Conservation (phyloP, 1,140 invertebrate species). For the Apis florea region DNA sequence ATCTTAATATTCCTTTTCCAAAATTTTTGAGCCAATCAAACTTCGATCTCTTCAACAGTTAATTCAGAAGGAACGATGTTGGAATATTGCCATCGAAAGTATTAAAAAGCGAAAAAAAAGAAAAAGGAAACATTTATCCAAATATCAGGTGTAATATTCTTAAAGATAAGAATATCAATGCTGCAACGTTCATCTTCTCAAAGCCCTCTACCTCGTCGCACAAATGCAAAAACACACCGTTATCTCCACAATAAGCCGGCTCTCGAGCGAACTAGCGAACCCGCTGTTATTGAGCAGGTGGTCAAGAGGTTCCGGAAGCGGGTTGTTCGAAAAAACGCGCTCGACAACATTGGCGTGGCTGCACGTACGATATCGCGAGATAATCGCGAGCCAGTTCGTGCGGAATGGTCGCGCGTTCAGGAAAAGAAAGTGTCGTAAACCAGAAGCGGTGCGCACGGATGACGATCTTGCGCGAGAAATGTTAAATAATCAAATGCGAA, state of each 20-base stretch:
- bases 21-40: too few species aligned
- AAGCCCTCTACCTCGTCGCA: neutral
- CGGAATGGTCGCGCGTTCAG: constrained; percentile 4
- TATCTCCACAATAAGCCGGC: neutral
- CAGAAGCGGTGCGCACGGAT: neutral
- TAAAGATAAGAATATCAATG: too few species aligned
- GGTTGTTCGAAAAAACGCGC: neutral
- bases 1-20: too few species aligned
- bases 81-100: too few species aligned
- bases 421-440: constrained; percentile 62
- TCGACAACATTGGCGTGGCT: neutral
- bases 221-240: neutral
- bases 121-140: too few species aligned
- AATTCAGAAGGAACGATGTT: too few species aligned
- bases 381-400: constrained; percentile 36
- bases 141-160: too few species aligned
- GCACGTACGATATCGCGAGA: constrained; percentile 23
- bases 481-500: neutral
- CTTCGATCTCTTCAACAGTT: too few species aligned
- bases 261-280: neutral
- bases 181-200: neutral
- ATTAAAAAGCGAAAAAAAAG: too few species aligned
- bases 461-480: constrained; percentile 34
- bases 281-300: neutral
- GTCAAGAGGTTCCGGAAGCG: neutral